Base-by-base conservation (phyloP, 2,113 vertebrate species). In the Equus przewalskii region DNA sequence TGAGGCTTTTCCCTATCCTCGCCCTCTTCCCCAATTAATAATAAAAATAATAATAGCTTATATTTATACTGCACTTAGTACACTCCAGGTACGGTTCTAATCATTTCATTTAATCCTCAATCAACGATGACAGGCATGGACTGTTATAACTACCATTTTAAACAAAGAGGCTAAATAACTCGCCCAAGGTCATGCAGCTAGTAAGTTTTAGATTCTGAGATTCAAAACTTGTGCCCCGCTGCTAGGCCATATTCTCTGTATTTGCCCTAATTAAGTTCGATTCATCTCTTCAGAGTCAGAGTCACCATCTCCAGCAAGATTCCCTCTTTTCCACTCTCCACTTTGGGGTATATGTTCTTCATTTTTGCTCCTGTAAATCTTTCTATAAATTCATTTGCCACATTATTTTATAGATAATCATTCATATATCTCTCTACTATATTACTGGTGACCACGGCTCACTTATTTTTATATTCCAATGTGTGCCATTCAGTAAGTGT, bases 391-490 rank as follows among this genome's bases (percentile, higher is more conserved):
- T 94, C 75, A 92, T n/a, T 72, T 67, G 41, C 7, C 60, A 90
- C 64, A 80, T 3, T 44, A 0, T 7, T 15, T 67, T 90, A 54
- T 46, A 90, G 80, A 69, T 51, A 90, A 69, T 79, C 41, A 12
- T 46, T 79, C 12, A 67, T 10, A 1, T 24, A 33, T 51, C 36
- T 51, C 16, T 75, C 19, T 51, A 84, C 60, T 49, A 58, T 19
- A 58, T 26, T 49, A 41, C 33, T 75, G 84, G 9, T n/a, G 26
- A 70, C 69, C 4, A 58, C 26, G 18, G 12, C 13, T 5, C 5
- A 67, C 51, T 89, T 85, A 82, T 36, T 93, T 97, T 89, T 93
- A 44, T 49, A 56, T 22, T 11, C 22, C 15, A 69, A 4, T 41
- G 3, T 41, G 6, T 60, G 33, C 28, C 62, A 73, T 67, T 72